These are phyloP conservation scores for Amphipyra berbera DNA, from an alignment of 2,888 invertebrate species.

Conservation along the genomic window DNA sequence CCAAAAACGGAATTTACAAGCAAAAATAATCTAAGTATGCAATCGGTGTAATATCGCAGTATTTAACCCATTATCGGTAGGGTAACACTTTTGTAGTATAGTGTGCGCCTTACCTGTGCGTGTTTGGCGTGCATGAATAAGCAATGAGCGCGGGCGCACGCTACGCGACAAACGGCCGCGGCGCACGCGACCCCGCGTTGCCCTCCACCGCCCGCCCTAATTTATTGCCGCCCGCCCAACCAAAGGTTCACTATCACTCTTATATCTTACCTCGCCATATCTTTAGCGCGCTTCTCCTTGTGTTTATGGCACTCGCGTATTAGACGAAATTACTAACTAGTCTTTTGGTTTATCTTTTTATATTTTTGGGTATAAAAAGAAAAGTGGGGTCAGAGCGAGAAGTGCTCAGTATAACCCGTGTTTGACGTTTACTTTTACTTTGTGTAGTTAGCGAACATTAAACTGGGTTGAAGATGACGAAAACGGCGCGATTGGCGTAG, in stretches of 20 bases:
- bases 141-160: constrained; percentile 89
- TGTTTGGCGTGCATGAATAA: constrained; percentile 85
- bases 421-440: constrained; percentile 2
- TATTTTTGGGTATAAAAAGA: constrained; percentile 37
- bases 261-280: constrained; percentile 77
- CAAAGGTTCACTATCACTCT: constrained; percentile 74
- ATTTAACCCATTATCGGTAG: constrained; percentile 60
- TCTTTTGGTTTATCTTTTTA: constrained; percentile 40
- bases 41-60: constrained; percentile 60
- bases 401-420: constrained; percentile 1
- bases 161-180: constrained; percentile 77
- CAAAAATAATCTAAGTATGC: constrained; percentile 49
- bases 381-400: not conserved
- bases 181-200: constrained; percentile 83
- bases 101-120: constrained; percentile 70
- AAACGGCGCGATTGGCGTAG: too few relatives aligned
- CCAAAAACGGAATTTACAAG: constrained; percentile 22
- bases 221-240: constrained; percentile 80
- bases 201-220: constrained; percentile 71
- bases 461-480: too few relatives aligned
- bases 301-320: constrained; percentile 57
- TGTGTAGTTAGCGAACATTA: not conserved
- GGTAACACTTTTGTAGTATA: constrained; percentile 54
- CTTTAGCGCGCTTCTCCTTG: constrained; percentile 60
- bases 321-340: constrained; percentile 48